Conservation (phyloP, 2,888 invertebrate species). For the Stenurella melanura region DNA sequence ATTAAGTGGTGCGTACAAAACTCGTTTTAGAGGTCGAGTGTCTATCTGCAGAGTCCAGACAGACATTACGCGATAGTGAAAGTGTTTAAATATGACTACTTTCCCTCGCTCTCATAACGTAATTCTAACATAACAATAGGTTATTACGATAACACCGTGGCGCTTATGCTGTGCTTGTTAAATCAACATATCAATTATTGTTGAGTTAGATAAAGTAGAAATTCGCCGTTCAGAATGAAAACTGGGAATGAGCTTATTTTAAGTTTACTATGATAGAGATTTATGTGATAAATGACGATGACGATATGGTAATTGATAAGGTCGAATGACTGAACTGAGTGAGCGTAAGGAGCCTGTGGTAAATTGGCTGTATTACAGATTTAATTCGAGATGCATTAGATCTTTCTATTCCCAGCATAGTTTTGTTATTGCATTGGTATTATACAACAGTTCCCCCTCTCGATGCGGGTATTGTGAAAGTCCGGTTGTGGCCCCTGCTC, state of each 20-base stretch:
- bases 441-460: slow-evolving; percentile 72
- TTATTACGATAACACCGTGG: slow-evolving; percentile 46
- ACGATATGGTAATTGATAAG: slow-evolving; percentile 40
- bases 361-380: slow-evolving; percentile 54
- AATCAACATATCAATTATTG: neutral
- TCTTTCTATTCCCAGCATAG: slow-evolving; percentile 65
- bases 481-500: slow-evolving; percentile 71
- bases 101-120: slow-evolving; percentile 72
- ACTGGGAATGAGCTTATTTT: neutral
- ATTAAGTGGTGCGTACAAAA: slow-evolving; percentile 49
- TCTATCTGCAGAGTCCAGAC: slow-evolving; percentile 63
- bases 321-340: slow-evolving; percentile 36
- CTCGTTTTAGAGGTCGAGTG: slow-evolving; percentile 58
- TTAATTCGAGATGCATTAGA: slow-evolving; percentile 60
- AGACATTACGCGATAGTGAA: slow-evolving; percentile 73
- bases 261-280: neutral
- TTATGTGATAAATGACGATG: neutral
- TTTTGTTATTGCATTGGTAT: slow-evolving; percentile 70
- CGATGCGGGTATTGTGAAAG: slow-evolving; percentile 71
- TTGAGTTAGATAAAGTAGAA: slow-evolving; percentile 24
- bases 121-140: slow-evolving; percentile 70
- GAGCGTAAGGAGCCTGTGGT: slow-evolving; percentile 47
- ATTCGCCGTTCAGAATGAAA: neutral
- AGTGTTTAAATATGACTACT: slow-evolving; percentile 72
- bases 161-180: slow-evolving; percentile 28